These are phyloP conservation scores for Hyposoter didymator DNA, from an alignment of 2,888 invertebrate genomes.

Conservation along the genomic window DNA sequence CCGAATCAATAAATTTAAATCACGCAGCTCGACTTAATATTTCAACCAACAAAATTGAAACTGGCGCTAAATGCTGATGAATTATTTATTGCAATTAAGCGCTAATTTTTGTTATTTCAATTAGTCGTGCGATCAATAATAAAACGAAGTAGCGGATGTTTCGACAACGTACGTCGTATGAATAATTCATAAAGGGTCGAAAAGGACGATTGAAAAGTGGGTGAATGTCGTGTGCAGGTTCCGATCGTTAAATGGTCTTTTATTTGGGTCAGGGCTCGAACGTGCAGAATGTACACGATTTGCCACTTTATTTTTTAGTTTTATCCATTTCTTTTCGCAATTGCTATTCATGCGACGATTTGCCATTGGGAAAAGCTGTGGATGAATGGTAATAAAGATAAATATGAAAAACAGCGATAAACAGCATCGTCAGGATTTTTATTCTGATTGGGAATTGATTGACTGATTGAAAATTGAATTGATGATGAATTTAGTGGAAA, in stretches of 20 bases:
- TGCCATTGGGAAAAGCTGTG: not conserved
- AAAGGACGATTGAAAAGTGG: conserved; percentile 64
- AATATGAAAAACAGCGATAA: not conserved
- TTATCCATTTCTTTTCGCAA: not conserved
- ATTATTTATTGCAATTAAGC: not conserved
- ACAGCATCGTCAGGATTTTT: not conserved
- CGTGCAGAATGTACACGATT: conserved; percentile 57
- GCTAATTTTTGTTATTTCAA: not conserved
- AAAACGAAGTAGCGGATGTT: not conserved
- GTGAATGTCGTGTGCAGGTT: conserved; percentile 71
- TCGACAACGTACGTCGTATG: not conserved
- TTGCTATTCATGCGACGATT: not conserved
- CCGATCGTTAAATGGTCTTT: conserved; percentile 45
- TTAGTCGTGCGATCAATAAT: not conserved
- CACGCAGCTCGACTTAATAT: not conserved
- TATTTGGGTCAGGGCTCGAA: conserved; percentile 75
- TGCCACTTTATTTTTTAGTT: not conserved
- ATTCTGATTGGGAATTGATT: not conserved
- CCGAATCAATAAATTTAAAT: not conserved
- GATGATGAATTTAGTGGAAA: not conserved
- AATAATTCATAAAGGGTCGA: conserved; percentile 36
- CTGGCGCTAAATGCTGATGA: not conserved
- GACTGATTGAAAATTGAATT: too few species aligned
- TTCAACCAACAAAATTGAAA: not conserved
- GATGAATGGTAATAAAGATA: not conserved